Evolutionary conservation across 2,888 invertebrate species (phyloP), one percentile per base, ranked within the genome.

Genomic region (Cheilosia soror): DNA sequence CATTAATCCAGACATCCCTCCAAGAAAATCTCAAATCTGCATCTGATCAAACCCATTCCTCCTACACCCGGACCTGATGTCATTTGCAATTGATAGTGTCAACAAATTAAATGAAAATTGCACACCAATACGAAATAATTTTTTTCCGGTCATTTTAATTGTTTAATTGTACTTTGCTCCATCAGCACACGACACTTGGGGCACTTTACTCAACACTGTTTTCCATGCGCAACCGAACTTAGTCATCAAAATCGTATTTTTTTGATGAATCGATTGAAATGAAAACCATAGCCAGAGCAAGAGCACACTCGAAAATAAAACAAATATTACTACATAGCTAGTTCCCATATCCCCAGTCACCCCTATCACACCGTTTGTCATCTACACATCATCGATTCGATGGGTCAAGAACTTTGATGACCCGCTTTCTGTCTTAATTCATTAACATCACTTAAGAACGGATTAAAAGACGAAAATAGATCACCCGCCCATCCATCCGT

Each of bases 371-470:
- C 51, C 2, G 13, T 15, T 25, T 33, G 20, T n/a, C 42, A 13
- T n/a, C n/a, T 13, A 7, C n/a, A n/a, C 25, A 11, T 37, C 33
- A 11, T 29, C 9, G 37, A 27, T 57, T 27, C 25, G 55, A 62
- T 69, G 58, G 84, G 80, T 84, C 80, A 84, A 80, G 80, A 80
- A 80, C 69, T 80, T 66, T 13, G 27, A 20, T 84, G 84, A 80
- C 84, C 80, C 80, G 84, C 84, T 80, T 83, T 84, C 47, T 55
- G 79, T 37, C 65, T 80, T 69, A 80, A 84, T 84, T 84, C 65
- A 84, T 84, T 80, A 84, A 84, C 69, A 76, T 80, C 75, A 84
- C 65, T 84, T 84, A 60, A 60, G 55, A 84, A 42, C 66, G 84
- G 84, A 84, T 84, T 84, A 84, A 66, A 76, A 65, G 60, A 71